phyloP scores from a whole-genome alignment of 2,113 vertebrate species.

The Aythya baeri region DNA sequence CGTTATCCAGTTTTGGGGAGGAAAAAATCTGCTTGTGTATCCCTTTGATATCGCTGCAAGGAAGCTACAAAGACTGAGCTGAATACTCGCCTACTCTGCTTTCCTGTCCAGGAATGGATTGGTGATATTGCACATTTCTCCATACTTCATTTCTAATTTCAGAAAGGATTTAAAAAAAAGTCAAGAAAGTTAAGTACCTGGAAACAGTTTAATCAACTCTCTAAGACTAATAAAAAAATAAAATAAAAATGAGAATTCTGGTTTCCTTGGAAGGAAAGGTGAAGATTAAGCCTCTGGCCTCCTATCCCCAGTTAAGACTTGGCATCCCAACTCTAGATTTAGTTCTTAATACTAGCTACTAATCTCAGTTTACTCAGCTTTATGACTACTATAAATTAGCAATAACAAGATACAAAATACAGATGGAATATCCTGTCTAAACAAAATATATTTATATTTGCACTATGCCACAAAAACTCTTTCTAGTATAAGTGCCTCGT shows the following conservation, averaged over 20 bases:
- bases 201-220: background rate
- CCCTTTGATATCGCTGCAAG: background rate
- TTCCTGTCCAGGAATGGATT: background rate
- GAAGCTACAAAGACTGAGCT: background rate
- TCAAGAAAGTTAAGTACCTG: background rate
- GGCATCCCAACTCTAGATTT: background rate
- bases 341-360: background rate
- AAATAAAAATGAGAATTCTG: background rate
- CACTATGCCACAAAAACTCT: background rate
- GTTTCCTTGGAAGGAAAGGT: background rate
- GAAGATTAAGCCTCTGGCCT: background rate
- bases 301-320: background rate
- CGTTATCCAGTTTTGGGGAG: background rate
- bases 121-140: background rate
- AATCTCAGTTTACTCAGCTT: background rate
- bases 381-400: background rate
- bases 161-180: background rate
- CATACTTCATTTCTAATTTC: background rate
- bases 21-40: background rate
- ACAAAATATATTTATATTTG: slow-evolving; percentile 1
- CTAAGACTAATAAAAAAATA: background rate
- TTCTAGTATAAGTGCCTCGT: background rate
- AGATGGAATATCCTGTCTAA: background rate
- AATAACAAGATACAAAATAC: background rate
- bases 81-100: background rate